A percentile compares a stretch with the other conserved stretches of the same genome.
phyloP scores from a whole-genome alignment of 2,888 invertebrate genomes.

The Lordiphosa andalusiaca region DNA sequence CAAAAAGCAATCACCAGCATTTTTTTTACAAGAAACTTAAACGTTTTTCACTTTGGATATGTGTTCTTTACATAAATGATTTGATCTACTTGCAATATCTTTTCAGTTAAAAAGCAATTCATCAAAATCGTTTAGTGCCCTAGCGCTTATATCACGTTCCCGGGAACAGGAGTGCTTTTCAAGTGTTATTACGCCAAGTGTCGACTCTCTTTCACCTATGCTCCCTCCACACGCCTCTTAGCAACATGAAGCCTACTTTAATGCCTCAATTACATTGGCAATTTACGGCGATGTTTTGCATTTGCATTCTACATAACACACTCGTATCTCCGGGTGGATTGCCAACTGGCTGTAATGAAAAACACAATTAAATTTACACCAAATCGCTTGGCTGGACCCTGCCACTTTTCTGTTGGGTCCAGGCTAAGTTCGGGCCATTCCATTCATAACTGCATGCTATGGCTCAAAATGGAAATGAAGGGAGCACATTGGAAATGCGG shows the following conservation, averaged over 20 bases:
- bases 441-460: constrained; percentile 48
- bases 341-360: constrained; percentile 21
- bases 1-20: too few species aligned
- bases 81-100: too few species aligned
- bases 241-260: background rate
- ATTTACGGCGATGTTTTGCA: constrained; percentile 13
- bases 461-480: constrained; percentile 23
- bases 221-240: too few species aligned
- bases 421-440: constrained; percentile 8
- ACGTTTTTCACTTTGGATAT: too few species aligned
- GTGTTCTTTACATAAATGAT: too few species aligned
- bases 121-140: too few species aligned
- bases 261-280: constrained; percentile 4
- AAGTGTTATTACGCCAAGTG: too few species aligned
- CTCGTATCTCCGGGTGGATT: background rate
- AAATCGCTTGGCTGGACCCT: constrained; percentile 1
- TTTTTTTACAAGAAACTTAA: too few species aligned
- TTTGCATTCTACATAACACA: background rate
- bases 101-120: too few species aligned
- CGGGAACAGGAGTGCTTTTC: too few species aligned
- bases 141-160: too few species aligned
- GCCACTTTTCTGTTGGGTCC: background rate
- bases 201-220: too few species aligned
- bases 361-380: constrained; percentile 50
- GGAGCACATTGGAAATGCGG: constrained; percentile 64